Evolutionary conservation across 1,140 invertebrate species (phyloP).

Genomic region (Anastrepha ludens): DNA sequence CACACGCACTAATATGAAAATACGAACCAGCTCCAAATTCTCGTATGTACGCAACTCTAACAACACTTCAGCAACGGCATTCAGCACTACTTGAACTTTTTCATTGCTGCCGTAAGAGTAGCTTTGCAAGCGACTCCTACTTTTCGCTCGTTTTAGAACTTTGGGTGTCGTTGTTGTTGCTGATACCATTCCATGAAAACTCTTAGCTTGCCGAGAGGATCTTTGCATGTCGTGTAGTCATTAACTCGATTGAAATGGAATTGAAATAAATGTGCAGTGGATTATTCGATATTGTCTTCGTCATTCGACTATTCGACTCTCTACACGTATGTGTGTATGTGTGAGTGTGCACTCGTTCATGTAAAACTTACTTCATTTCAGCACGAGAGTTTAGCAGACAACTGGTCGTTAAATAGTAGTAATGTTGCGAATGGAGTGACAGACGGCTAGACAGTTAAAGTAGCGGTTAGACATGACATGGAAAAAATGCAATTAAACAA

Average conservation of each 20-base stretch:
- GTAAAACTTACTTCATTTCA: neutral
- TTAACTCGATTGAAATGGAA: slow-evolving; percentile 67
- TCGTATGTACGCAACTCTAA: neutral
- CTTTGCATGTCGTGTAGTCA: slow-evolving; percentile 69
- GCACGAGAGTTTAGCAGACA: neutral
- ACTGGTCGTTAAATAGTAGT: neutral
- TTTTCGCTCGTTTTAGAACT: neutral
- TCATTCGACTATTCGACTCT: too few species aligned
- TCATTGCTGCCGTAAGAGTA: neutral
- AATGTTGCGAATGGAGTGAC: neutral
- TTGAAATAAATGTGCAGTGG: slow-evolving; percentile 70
- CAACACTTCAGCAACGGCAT: neutral
- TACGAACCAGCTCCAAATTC: neutral
- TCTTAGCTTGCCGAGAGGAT: slow-evolving; percentile 51
- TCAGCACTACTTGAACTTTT: neutral
- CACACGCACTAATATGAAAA: neutral
- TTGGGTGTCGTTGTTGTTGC: neutral
- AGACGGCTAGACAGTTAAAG: neutral
- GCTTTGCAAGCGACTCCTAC: neutral
- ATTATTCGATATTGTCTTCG: slow-evolving; percentile 55
- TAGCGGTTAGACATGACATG: neutral
- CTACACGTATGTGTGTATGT: too few species aligned
- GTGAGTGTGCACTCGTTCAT: neutral
- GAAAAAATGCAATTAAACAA: neutral
- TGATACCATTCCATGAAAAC: neutral